These are phyloP conservation scores for Papilio gigon DNA, from an alignment of 2,888 invertebrate species.

Conservation along the genomic window DNA sequence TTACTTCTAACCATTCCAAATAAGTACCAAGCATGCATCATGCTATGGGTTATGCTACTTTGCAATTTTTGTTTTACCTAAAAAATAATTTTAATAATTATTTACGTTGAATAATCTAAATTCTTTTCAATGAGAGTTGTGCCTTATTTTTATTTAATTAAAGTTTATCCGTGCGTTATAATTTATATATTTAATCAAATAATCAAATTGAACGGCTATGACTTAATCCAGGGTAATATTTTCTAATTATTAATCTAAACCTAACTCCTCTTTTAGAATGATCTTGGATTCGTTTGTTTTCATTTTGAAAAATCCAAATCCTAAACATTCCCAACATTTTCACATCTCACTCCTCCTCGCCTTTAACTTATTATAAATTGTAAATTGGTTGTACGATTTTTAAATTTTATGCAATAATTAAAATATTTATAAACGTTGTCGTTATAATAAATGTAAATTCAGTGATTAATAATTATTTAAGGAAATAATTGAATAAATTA, in stretches of 20 bases:
- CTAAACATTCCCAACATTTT: background rate
- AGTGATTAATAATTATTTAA: constrained; percentile 27
- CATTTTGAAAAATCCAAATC: background rate
- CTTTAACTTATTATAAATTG: constrained; percentile 14
- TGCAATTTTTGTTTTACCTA: too few species aligned
- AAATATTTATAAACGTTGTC: constrained; percentile 12
- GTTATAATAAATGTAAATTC: constrained; percentile 15
- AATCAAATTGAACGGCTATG: background rate
- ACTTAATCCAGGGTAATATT: constrained; percentile 1
- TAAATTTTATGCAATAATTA: constrained; percentile 35
- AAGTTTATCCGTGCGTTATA: too few species aligned
- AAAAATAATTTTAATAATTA: too few species aligned
- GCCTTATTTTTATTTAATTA: background rate
- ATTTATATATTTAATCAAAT: background rate
- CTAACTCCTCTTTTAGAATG: background rate
- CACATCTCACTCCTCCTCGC: background rate
- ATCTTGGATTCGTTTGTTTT: background rate
- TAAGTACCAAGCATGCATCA: too few species aligned
- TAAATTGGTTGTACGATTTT: constrained; percentile 29
- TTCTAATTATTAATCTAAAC: background rate
- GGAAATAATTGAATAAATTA: constrained; percentile 16
- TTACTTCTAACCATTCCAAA: background rate
- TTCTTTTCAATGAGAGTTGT: too few species aligned
- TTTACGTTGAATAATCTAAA: too few species aligned
- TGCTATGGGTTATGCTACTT: too few species aligned